phyloP scores from a whole-genome alignment of 2,113 vertebrate genomes.

The Pseudois nayaur region DNA sequence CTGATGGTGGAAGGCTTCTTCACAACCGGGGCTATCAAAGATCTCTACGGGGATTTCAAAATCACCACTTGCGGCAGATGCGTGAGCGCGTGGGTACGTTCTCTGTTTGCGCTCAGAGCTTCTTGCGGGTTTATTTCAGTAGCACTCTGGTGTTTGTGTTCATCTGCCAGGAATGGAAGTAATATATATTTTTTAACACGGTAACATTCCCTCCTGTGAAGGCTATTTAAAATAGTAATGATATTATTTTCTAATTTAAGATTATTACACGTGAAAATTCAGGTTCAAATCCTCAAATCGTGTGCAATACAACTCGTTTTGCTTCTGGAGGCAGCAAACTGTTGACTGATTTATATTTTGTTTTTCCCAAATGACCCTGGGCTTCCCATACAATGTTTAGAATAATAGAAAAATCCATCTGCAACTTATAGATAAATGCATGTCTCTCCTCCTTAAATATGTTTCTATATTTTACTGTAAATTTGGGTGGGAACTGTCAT shows the following conservation, averaged over 20 bases:
- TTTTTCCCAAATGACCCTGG: background rate
- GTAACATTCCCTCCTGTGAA: background rate
- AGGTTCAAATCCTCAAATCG: slow-evolving; percentile 3
- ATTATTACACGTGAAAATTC: background rate
- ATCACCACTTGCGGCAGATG: slow-evolving; percentile 98
- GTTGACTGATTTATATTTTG: background rate
- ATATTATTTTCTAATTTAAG: background rate
- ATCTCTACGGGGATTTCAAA: slow-evolving; percentile 99
- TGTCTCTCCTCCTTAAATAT: background rate
- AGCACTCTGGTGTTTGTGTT: background rate
- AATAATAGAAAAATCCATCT: background rate
- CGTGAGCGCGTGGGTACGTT: slow-evolving; percentile 97
- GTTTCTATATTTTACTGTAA: background rate
- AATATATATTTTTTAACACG: background rate
- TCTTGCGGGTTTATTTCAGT: background rate
- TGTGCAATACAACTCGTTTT: background rate
- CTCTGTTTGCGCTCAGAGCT: background rate
- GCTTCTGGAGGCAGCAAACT: background rate
- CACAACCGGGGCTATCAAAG: slow-evolving; percentile 98
- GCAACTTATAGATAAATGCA: background rate
- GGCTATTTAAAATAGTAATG: background rate
- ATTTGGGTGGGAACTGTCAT: background rate
- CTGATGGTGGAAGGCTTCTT: slow-evolving; percentile 99
- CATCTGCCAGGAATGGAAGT: background rate
- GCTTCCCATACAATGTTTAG: background rate